Conservation (phyloP, 2,888 invertebrate genomes). For the Dusona sp. region DNA sequence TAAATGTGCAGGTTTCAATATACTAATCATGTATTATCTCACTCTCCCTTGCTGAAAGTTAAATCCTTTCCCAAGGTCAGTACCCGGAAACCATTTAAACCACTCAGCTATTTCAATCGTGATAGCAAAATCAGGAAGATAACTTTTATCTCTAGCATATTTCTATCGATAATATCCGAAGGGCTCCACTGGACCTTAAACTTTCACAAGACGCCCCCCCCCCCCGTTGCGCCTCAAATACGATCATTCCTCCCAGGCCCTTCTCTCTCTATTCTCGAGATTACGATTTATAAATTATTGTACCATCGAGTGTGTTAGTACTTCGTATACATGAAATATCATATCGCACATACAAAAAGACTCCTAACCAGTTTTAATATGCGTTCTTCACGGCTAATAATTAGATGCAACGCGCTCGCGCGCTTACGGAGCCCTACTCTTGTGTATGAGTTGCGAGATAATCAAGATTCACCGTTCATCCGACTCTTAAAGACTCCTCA, state of each 20-base stretch:
- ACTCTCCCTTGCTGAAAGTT: neutral
- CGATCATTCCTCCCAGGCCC: conserved; percentile 22
- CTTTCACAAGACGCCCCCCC: conserved; percentile 12
- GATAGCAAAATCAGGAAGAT: neutral
- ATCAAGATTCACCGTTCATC: conserved; percentile 72
- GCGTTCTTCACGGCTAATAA: conserved; percentile 67
- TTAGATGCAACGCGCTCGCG: conserved; percentile 62
- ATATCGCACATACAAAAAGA: conserved; percentile 17
- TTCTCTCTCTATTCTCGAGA: neutral
- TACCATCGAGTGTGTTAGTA: conserved; percentile 12
- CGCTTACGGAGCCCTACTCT: neutral
- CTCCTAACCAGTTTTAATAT: conserved; percentile 62
- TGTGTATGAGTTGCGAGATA: conserved; percentile 67
- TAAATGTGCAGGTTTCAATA: no score
- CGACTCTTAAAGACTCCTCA: conserved; percentile 52
- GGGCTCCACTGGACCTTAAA: conserved; percentile 13
- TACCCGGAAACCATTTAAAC: neutral
- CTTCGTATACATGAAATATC: neutral
- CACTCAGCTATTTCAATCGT: neutral
- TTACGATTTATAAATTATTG: conserved; percentile 49
- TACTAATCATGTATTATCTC: neutral
- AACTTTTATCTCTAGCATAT: neutral
- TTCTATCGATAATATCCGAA: conserved; percentile 23
- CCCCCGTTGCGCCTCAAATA: conserved; percentile 4
- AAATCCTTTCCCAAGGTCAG: neutral